Conservation (phyloP, 2,888 invertebrate genomes). For the Empis livida region DNA sequence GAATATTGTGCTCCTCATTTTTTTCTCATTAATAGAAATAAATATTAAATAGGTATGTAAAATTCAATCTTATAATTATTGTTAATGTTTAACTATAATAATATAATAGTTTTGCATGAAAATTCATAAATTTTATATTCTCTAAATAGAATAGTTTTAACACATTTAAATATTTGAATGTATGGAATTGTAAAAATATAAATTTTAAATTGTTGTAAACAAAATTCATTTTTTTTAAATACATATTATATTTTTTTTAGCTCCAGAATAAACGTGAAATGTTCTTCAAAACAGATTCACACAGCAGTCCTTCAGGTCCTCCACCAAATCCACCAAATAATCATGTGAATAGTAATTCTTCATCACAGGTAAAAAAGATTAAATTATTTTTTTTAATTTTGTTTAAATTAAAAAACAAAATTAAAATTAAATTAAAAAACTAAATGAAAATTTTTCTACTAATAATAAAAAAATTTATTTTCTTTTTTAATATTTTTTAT, state of each 20-base stretch:
- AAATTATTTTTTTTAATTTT: neutral
- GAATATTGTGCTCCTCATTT: too few relatives aligned
- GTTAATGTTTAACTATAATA: too few relatives aligned
- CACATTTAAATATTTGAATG: too few relatives aligned
- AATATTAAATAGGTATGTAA: too few relatives aligned
- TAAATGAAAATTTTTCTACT: conserved; percentile 2
- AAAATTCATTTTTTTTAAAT: too few relatives aligned
- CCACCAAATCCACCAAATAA: conserved; percentile 39
- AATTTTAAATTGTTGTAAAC: too few relatives aligned
- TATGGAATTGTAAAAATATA: too few relatives aligned
- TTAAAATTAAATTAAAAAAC: conserved; percentile 5
- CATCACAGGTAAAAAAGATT: conserved; percentile 16
- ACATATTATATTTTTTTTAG: conserved; percentile 37
- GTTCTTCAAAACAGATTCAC: conserved; percentile 64
- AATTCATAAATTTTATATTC: too few relatives aligned
- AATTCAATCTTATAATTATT: too few relatives aligned
- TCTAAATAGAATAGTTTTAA: too few relatives aligned
- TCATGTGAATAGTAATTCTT: conserved; percentile 19
- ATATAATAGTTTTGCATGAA: too few relatives aligned
- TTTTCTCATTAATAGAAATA: too few relatives aligned
- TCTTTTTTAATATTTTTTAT: neutral
- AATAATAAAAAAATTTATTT: neutral
- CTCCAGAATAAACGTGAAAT: conserved; percentile 76
- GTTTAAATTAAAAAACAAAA: neutral
- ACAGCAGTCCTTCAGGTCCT: conserved; percentile 42